Evolutionary conservation across 1,140 invertebrate genomes (phyloP), one percentile per base, ranked within the genome.

Genomic region (Rhizoglyphus robini): DNA sequence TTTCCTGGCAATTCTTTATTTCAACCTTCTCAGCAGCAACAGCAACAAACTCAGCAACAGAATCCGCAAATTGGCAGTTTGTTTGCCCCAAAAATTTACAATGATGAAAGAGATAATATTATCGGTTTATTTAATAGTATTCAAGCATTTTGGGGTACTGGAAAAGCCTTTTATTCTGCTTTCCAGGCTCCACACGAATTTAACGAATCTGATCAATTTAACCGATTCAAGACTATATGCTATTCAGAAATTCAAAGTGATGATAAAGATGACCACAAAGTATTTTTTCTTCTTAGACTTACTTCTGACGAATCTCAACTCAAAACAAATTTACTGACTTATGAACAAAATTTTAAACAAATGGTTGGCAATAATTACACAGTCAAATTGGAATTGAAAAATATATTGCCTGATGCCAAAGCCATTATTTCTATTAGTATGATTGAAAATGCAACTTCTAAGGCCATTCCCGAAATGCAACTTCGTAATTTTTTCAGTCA

Each of bases 81-180:
- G 29, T 68, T 68, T 41, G 31, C 54, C 2, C 68, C 68, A n/a
- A 67, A 69, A 47, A 47, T 69, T 8, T 69, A 49, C 32, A 69
- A 69, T 57, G 76, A 69, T 60, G 68, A 65, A 36, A 20, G 66
- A 60, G 68, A 69, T 63, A 48, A 68, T 30, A 65, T 68, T 61
- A 68, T 72, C 54, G 65, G 71, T 64, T 46, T 69, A 60, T 72
- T 72, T 64, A 66, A 72, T 69, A 48, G 47, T 27, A 36, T 72
- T 67, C 71, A 72, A 69, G 90, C 92, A 1, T 84, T 87, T 69
- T 96, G 92, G 91, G 94, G 93, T 1, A 83, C 81, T 63, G 88
- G 88, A 71, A 83, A 83, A 76, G 83, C 80, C 3, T 91, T 86
- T 73, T 92, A 89, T 74, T 83, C 82, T 23, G 77, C 82, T 38